Evolutionary conservation across 2,797 vertebrate species (phyloP), one percentile per base, ranked within the genome.

Genomic region (Orestias chungarensis): DNA sequence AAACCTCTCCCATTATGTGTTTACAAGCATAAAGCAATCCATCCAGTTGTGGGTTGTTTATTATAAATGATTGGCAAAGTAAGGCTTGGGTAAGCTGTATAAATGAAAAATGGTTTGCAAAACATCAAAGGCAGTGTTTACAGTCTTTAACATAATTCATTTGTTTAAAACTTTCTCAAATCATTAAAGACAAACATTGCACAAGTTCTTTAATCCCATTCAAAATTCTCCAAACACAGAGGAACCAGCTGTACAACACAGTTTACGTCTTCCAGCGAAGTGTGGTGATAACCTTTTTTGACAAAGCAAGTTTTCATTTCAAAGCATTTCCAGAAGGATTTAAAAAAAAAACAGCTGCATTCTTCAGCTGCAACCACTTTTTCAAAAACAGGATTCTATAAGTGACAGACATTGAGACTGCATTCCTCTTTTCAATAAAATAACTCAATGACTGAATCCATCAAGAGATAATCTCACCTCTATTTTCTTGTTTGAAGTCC

Each of bases 351-450:
- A 20, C 57, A 38, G 57, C 33, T 76, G 52, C 81, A 82, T 87
- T 87, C 82, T 82, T 88, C 89, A 91, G 83, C 82, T 92, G 90
- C 80, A 88, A 92, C 79, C 89, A 89, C 82, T 93, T 92, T 86
- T 8, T 44, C 33, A 81, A 82, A 80, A 73, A 66, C 57, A 55
- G 70, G 68, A 85, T 83, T 76, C 72, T 83, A 25, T 69, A 78
- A 85, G 74, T 84, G 87, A 91, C 86, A 74, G 87, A 79, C 85
- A 71, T 73, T 50, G 66, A 76, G 75, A 82, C 64, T 71, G 72
- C 82, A 76, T 71, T 69, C 66, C 52, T 50, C 75, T 83, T 80
- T 67, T 74, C 75, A 75, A 46, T 85, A 86, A 86, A 71, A 80
- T 57, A 62, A 64, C 66, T 80, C 73, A 82, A 82, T 89, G 54